Conservation (phyloP, 53 echinoderm and acorn worm genomes). For the Arbacia lixula region DNA sequence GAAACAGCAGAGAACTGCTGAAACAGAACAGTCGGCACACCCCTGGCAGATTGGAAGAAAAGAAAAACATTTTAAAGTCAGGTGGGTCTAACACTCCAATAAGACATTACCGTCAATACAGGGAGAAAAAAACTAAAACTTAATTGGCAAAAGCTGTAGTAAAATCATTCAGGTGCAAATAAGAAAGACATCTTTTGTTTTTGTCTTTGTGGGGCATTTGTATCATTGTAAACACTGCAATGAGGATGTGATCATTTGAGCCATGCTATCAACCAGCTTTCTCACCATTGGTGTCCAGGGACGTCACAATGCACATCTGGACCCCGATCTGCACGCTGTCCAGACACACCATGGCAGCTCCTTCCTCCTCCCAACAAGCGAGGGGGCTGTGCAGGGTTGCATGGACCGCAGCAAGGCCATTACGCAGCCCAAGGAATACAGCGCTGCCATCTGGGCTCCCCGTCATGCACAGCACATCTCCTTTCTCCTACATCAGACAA, state of each 20-base stretch:
- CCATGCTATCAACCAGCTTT: too few relatives aligned
- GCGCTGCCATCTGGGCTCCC: constrained; percentile 90
- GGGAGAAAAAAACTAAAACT: too few relatives aligned
- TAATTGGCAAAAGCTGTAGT: too few relatives aligned
- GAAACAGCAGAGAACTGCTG: constrained; percentile 70
- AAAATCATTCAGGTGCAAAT: too few relatives aligned
- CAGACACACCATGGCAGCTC: constrained; percentile 56
- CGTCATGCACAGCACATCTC: constrained; percentile 62
- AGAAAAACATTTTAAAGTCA: too few relatives aligned
- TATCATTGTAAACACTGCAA: too few relatives aligned
- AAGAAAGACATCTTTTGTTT: too few relatives aligned
- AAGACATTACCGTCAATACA: too few relatives aligned
- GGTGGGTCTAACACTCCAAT: too few relatives aligned
- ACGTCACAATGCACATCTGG: constrained; percentile 80
- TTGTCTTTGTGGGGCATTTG: too few relatives aligned
- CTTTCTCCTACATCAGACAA: constrained; percentile 66
- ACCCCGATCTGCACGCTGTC: constrained; percentile 81
- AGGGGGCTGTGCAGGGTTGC: constrained; percentile 75
- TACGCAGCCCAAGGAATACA: constrained; percentile 81
- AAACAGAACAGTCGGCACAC: constrained; percentile 79
- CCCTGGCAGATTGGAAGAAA: constrained; percentile 73
- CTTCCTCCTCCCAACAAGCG: constrained; percentile 77
- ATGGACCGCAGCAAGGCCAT: constrained; percentile 76
- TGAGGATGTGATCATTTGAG: too few relatives aligned
- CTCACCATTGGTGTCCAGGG: constrained; percentile 81